Conservation (phyloP, 1,140 invertebrate genomes). For the Sycophila sp. region DNA sequence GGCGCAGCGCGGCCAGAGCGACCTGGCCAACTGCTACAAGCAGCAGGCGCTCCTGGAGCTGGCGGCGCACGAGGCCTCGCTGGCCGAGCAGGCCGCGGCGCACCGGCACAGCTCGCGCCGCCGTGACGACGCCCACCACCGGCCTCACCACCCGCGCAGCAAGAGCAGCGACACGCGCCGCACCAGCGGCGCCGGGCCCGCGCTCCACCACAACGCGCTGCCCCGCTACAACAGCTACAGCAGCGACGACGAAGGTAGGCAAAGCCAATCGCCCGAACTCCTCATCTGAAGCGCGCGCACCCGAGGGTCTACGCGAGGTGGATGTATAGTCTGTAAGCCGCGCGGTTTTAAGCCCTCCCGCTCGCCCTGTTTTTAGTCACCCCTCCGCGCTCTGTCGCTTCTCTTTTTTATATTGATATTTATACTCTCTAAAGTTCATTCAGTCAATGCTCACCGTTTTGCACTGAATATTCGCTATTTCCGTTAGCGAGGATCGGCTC, state of each 20-base stretch:
- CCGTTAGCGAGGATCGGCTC: too few species aligned
- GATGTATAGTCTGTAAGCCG: too few species aligned
- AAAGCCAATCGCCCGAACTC: constrained; percentile 58
- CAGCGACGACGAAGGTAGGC: constrained; percentile 87
- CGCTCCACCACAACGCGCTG: constrained; percentile 60
- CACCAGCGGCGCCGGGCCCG: constrained; percentile 60
- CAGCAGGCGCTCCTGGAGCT: constrained; percentile 59
- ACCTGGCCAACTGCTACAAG: constrained; percentile 65
- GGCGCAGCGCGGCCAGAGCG: constrained; percentile 41
- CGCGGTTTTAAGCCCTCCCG: too few species aligned
- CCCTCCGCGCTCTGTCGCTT: too few species aligned
- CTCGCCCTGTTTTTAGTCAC: too few species aligned
- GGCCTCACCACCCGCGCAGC: constrained; percentile 60
- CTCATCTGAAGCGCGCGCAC: too few species aligned
- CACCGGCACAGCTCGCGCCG: constrained; percentile 48
- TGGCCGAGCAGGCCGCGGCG: constrained; percentile 47
- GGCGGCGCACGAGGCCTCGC: constrained; percentile 52
- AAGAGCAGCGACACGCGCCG: constrained; percentile 64
- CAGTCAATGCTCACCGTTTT: too few species aligned
- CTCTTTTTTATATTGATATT: too few species aligned
- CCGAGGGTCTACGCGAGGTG: too few species aligned
- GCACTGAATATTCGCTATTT: too few species aligned
- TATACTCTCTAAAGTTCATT: too few species aligned
- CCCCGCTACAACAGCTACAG: constrained; percentile 83
- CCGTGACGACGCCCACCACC: constrained; percentile 61